Evolutionary conservation across 1,140 invertebrate species (phyloP).

Genomic region (Carcinoscorpius rotundicauda): DNA sequence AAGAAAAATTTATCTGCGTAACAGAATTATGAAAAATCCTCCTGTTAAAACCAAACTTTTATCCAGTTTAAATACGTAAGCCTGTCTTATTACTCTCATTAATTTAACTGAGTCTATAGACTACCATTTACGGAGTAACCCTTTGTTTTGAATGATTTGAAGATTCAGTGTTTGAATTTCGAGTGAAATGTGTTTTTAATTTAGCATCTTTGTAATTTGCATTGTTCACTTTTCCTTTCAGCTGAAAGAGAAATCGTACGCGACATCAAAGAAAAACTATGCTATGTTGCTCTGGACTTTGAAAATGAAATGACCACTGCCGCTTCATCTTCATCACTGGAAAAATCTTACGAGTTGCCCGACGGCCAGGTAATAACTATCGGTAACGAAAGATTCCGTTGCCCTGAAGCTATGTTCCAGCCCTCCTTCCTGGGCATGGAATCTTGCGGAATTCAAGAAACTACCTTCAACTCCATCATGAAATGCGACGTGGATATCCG

Average conservation of each 20-base stretch:
- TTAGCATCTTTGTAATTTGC: neutral
- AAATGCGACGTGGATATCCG: constrained; percentile 36
- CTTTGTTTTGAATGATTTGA: too few relatives aligned
- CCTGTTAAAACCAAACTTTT: too few relatives aligned
- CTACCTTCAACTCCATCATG: constrained; percentile 44
- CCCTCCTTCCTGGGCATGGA: constrained; percentile 89
- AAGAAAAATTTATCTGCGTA: too few relatives aligned
- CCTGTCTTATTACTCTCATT: too few relatives aligned
- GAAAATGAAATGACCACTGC: constrained; percentile 44
- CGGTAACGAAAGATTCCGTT: constrained; percentile 62
- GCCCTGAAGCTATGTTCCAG: constrained; percentile 43
- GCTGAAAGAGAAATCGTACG: constrained; percentile 41
- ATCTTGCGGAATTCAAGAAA: constrained; percentile 86
- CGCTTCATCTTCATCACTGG: constrained; percentile 33
- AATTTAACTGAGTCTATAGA: too few relatives aligned
- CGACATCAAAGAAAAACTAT: constrained; percentile 37
- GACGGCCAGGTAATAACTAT: constrained; percentile 74
- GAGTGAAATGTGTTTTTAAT: too few relatives aligned
- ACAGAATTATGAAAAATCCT: too few relatives aligned
- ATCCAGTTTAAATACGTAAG: too few relatives aligned
- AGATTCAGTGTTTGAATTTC: too few relatives aligned
- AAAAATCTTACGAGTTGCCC: constrained; percentile 35
- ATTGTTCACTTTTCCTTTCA: neutral
- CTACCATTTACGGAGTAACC: too few relatives aligned
- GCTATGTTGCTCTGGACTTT: constrained; percentile 40